phyloP scores from a whole-genome alignment of 2,797 vertebrate genomes.

The Lacerta viridis region DNA sequence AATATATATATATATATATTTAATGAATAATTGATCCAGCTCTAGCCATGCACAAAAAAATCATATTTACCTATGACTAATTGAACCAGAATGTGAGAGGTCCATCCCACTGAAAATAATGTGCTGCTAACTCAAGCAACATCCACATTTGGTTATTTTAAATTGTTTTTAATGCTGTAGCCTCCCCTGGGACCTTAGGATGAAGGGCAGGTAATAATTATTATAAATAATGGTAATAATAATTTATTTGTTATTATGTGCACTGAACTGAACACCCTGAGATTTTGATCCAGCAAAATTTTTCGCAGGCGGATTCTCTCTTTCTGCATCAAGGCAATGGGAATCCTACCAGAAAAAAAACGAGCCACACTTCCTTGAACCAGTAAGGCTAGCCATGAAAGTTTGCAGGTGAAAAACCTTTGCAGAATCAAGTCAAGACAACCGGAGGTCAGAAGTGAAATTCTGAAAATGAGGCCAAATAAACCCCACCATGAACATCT shows the following conservation, averaged over 20 bases:
- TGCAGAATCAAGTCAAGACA: background rate
- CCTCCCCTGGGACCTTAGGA: too few relatives aligned
- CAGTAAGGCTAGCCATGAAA: too few relatives aligned
- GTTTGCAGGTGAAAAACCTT: background rate
- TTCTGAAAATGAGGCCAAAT: background rate
- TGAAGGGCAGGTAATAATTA: too few relatives aligned
- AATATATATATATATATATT: background rate
- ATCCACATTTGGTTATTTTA: background rate
- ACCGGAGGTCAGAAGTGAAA: background rate
- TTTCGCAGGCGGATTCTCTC: background rate
- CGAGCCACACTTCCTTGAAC: background rate
- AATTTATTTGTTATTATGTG: background rate
- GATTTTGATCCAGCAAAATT: too few relatives aligned
- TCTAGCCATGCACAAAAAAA: background rate
- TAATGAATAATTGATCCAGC: too few relatives aligned
- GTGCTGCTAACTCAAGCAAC: background rate
- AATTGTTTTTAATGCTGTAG: too few relatives aligned
- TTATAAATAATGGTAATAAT: too few relatives aligned
- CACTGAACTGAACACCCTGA: background rate
- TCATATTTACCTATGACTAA: background rate
- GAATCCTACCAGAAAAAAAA: background rate
- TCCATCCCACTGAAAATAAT: background rate
- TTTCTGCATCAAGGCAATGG: background rate
- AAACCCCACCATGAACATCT: background rate
- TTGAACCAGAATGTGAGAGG: background rate